These are phyloP conservation scores for Actinopyga echinites DNA, from an alignment of 53 echinoderm and acorn worm species.

Conservation along the genomic window DNA sequence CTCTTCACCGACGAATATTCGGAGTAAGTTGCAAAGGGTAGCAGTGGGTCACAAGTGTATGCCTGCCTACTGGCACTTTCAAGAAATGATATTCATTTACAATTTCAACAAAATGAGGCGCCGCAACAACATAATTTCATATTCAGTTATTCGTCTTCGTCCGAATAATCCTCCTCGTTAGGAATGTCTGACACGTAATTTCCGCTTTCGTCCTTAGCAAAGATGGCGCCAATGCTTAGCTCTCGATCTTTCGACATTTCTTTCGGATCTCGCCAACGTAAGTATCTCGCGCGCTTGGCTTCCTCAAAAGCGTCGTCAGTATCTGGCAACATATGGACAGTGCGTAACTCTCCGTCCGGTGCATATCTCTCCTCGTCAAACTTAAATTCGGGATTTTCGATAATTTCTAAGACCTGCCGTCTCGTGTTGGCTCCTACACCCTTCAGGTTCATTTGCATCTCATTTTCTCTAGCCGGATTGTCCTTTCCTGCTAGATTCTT, in stretches of 20 bases:
- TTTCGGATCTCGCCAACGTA: conserved; percentile 75
- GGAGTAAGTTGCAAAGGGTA: too few species aligned
- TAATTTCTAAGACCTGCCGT: conserved; percentile 45
- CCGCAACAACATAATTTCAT: too few species aligned
- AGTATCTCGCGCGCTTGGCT: conserved; percentile 83
- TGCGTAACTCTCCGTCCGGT: conserved; percentile 88
- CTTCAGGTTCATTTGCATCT: background rate
- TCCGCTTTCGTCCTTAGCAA: conserved; percentile 51
- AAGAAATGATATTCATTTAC: too few species aligned
- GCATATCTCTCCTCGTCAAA: conserved; percentile 90
- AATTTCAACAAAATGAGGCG: too few species aligned
- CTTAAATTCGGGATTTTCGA: conserved; percentile 69
- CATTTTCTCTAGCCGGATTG: background rate
- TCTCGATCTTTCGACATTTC: conserved; percentile 51
- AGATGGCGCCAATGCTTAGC: conserved; percentile 69
- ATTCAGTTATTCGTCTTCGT: too few species aligned
- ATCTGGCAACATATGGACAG: conserved; percentile 82
- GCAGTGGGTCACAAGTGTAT: too few species aligned
- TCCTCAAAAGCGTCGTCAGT: conserved; percentile 65
- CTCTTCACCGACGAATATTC: too few species aligned
- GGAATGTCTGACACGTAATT: background rate
- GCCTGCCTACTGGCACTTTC: too few species aligned
- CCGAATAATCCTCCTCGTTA: background rate
- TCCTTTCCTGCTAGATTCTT: background rate
- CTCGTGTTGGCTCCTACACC: background rate